phyloP scores from a whole-genome alignment of 2,888 invertebrate species.

The Aquatica leii region DNA sequence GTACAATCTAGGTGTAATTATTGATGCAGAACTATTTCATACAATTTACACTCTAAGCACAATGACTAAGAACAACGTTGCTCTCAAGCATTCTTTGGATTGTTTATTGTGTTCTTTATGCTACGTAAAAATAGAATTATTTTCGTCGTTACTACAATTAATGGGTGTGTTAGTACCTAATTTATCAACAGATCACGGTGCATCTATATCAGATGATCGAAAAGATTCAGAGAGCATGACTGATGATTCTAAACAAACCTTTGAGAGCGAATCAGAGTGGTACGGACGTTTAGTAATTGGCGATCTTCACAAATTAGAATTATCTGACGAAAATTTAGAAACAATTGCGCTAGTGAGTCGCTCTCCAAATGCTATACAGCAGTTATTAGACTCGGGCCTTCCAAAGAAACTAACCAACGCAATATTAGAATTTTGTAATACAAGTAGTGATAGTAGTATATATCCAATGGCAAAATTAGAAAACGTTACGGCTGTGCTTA shows the following conservation, averaged over 20 bases:
- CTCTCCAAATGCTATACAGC: slow-evolving; percentile 79
- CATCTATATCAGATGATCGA: slow-evolving; percentile 68
- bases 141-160: slow-evolving; percentile 75
- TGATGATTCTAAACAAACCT: slow-evolving; percentile 71
- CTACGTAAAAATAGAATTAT: slow-evolving; percentile 81
- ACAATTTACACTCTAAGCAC: slow-evolving; percentile 80
- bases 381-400: slow-evolving; percentile 79
- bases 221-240: slow-evolving; percentile 69
- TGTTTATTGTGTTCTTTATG: slow-evolving; percentile 86
- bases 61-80: slow-evolving; percentile 72
- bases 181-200: slow-evolving; percentile 61
- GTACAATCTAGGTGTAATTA: slow-evolving; percentile 71
- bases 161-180: slow-evolving; percentile 71
- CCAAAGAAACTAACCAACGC: slow-evolving; percentile 71
- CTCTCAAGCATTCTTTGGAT: slow-evolving; percentile 86
- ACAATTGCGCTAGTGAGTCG: slow-evolving; percentile 83
- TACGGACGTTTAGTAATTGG: slow-evolving; percentile 66
- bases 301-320: slow-evolving; percentile 64
- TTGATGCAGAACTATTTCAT: slow-evolving; percentile 80
- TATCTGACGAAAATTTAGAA: slow-evolving; percentile 73
- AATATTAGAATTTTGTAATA: slow-evolving; percentile 63
- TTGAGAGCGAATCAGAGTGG: slow-evolving; percentile 65
- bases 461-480: slow-evolving; percentile 66
- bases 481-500: slow-evolving; percentile 73
- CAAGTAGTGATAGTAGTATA: slow-evolving; percentile 46